Conservation (phyloP, 2,888 invertebrate species). For the Orgyia antiqua region DNA sequence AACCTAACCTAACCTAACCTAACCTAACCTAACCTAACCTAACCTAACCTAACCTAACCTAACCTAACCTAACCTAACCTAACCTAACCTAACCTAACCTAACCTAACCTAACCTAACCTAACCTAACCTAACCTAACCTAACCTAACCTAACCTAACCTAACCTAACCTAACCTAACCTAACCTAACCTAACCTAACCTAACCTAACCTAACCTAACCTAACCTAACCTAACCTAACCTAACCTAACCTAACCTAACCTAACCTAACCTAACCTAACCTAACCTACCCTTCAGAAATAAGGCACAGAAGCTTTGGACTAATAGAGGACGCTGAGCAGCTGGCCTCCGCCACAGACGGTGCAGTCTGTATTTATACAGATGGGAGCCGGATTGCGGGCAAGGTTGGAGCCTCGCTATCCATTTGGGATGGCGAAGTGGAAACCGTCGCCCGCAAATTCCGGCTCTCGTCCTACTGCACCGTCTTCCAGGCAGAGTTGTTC, state of each 20-base stretch:
- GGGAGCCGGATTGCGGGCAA: too few relatives aligned
- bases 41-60: constrained; percentile 7
- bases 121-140: constrained; percentile 5
- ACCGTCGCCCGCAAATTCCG: too few relatives aligned
- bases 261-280: constrained; percentile 16
- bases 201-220: constrained; percentile 6
- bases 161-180: constrained; percentile 6
- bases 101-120: constrained; percentile 5
- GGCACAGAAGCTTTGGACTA: too few relatives aligned
- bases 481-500: too few relatives aligned
- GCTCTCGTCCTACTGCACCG: too few relatives aligned
- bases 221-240: constrained; percentile 7
- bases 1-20: constrained; percentile 6
- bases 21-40: constrained; percentile 10
- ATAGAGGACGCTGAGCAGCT: too few relatives aligned
- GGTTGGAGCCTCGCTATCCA: too few relatives aligned
- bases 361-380: too few relatives aligned
- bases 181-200: constrained; percentile 6
- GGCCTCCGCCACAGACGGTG: too few relatives aligned
- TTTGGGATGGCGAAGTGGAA: too few relatives aligned
- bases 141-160: constrained; percentile 6
- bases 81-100: constrained; percentile 8
- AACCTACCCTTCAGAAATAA: too few relatives aligned
- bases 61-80: constrained; percentile 9
- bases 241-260: constrained; percentile 7